A percentile compares a stretch with the other conserved stretches of the same genome.
These are phyloP conservation scores for Heliconius hortense DNA, from an alignment of 2,888 invertebrate species.

Conservation along the genomic window DNA sequence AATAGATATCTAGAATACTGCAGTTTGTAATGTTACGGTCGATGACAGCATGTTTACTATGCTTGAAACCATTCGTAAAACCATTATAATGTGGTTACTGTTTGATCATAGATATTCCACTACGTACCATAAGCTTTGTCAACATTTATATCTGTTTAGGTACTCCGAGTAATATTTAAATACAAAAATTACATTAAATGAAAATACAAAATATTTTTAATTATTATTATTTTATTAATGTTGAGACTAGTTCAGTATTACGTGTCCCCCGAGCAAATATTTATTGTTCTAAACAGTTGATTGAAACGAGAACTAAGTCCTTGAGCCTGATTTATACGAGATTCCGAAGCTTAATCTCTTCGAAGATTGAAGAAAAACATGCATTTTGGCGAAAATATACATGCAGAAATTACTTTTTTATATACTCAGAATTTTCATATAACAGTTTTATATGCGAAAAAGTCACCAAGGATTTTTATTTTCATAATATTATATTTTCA, in stretches of 20 bases:
- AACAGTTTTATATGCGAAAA: conserved; percentile 27
- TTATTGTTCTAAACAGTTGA: conserved; percentile 42
- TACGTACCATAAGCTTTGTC: not conserved
- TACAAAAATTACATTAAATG: not conserved
- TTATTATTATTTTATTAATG: not conserved
- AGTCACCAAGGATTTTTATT: conserved; percentile 24
- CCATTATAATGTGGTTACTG: too few species aligned
- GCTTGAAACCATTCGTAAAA: too few species aligned
- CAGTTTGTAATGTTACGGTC: too few species aligned
- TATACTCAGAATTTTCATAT: conserved; percentile 25
- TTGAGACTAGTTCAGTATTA: not conserved
- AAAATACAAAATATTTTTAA: not conserved
- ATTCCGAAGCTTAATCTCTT: conserved; percentile 34
- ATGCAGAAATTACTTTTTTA: conserved; percentile 24
- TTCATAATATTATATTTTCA: conserved; percentile 19
- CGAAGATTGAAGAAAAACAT: conserved; percentile 31
- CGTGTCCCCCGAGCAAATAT: not conserved
- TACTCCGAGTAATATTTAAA: not conserved
- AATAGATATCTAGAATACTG: too few species aligned
- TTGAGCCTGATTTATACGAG: conserved; percentile 27
- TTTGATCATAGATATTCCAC: not conserved
- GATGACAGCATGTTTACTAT: too few species aligned
- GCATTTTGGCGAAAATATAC: conserved; percentile 28
- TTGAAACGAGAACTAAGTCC: conserved; percentile 33
- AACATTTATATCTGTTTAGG: not conserved